Conservation (phyloP, 1,140 invertebrate species). For the Wasmannia auropunctata region DNA sequence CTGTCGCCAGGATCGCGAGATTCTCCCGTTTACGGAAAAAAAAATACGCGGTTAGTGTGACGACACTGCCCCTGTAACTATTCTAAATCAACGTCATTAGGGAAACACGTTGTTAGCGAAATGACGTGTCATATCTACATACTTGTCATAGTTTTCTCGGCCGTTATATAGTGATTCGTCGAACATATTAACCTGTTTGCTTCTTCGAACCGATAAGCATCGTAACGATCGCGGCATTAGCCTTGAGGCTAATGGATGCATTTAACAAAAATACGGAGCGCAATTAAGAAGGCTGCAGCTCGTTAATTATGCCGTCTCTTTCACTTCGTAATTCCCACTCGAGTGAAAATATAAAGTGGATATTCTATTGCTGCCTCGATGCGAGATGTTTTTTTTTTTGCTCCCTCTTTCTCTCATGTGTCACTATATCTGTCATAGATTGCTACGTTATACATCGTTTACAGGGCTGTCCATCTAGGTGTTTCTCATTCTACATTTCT, state of each 20-base stretch:
- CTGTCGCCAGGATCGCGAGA: not conserved
- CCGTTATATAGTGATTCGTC: not conserved
- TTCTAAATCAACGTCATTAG: not conserved
- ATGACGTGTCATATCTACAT: not conserved
- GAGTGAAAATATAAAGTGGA: conserved; percentile 7
- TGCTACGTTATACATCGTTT: not conserved
- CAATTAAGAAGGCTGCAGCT: conserved; percentile 36
- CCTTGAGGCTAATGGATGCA: conserved; percentile 24
- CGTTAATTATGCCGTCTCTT: conserved; percentile 39
- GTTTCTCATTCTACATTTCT: not conserved
- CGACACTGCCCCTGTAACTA: not conserved
- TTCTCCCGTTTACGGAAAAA: not conserved
- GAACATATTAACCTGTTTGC: conserved; percentile 20
- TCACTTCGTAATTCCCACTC: conserved; percentile 8
- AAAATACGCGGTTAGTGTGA: not conserved
- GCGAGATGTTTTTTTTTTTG: not conserved
- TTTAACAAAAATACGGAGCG: conserved; percentile 36
- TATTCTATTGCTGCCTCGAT: not conserved
- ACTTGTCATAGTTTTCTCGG: conserved; percentile 24
- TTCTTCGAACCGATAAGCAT: conserved; percentile 18
- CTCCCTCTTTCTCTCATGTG: not conserved
- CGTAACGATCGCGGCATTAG: not conserved
- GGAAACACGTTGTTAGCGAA: not conserved
- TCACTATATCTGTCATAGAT: not conserved
- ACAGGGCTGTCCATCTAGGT: not conserved